Evolutionary conservation across 2,797 vertebrate species (phyloP), one percentile per base, ranked within the genome.

Genomic region (Allobates femoralis): DNA sequence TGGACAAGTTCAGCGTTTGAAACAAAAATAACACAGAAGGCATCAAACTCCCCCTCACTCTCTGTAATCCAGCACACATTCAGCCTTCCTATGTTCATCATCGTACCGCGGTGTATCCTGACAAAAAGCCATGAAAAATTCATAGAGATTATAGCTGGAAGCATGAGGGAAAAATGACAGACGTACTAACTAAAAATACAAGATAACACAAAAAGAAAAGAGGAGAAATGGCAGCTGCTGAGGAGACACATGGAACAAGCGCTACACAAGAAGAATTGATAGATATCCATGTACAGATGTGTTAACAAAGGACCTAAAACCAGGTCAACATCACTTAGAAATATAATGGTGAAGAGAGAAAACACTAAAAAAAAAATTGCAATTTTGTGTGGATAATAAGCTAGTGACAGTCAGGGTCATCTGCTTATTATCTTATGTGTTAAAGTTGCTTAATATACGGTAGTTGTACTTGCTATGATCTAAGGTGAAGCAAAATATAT

Each of bases 41-140:
- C 66, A 37, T 56, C 50, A 28, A 50, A n/a, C 34, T 26, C 23
- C 58, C 14, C 10, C 34, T 41, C 16, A 8, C n/a, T 19, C 46
- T 71, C 51, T n/a, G 64, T n/a, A 53, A 60, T 64, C 37, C 55
- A 7, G 23, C 55, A 73, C 26, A 86, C 26, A 62, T 10, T 55
- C 41, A 23, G n/a, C 37, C 56, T 46, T 58, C 32, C 37, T 60
- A 79, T 79, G 76, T 58, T 69, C 30, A 51, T 73, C n/a, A 80
- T 21, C 30, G 66, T 51, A 62, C 37, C 51, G 6, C 30, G 41
- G 21, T 62, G 67, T 86, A 28, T 2, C 14, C 84, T 85, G 84
- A 74, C 84, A 86, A 74, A 80, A 41, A 73, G 55, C 50, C 19
- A 79, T 85, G 53, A 85, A 85, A 85, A 58, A 85, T 85, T 73